A percentile compares a stretch with the other conserved stretches of the same genome.
These are phyloP conservation scores for Hirundo rustica DNA, from an alignment of 2,797 vertebrate species.

Conservation along the genomic window DNA sequence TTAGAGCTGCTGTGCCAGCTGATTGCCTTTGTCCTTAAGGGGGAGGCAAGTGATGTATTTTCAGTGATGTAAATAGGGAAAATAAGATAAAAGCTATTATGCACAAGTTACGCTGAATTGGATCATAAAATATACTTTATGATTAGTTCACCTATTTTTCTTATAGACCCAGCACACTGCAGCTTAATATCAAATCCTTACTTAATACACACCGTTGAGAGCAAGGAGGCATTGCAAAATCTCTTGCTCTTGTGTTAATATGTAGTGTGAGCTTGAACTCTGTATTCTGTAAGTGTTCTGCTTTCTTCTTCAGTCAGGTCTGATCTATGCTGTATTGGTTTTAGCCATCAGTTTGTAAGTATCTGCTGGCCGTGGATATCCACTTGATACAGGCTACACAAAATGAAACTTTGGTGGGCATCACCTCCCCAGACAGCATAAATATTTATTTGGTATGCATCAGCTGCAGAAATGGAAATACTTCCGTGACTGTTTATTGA, in stretches of 20 bases:
- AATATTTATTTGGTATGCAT: background rate
- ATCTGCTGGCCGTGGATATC: background rate
- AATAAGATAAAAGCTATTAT: background rate
- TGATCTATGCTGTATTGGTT: background rate
- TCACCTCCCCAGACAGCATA: background rate
- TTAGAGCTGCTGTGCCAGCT: background rate
- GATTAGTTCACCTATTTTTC: background rate
- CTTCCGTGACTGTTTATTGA: background rate
- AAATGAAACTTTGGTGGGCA: background rate
- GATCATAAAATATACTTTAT: conserved; percentile 9
- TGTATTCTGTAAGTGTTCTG: background rate
- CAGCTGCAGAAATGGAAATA: background rate
- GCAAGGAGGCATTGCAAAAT: background rate
- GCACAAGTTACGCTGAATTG: background rate
- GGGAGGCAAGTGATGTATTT: background rate
- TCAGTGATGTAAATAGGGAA: background rate
- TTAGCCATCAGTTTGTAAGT: background rate
- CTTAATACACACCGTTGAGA: background rate
- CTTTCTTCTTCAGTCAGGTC: background rate
- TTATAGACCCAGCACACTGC: background rate
- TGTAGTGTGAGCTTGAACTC: background rate
- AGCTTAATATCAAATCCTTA: background rate
- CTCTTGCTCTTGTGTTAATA: background rate
- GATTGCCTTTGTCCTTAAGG: background rate
- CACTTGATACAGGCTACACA: background rate